Evolutionary conservation across 2,113 vertebrate species (phyloP).

Genomic region (Pithys albifrons): DNA sequence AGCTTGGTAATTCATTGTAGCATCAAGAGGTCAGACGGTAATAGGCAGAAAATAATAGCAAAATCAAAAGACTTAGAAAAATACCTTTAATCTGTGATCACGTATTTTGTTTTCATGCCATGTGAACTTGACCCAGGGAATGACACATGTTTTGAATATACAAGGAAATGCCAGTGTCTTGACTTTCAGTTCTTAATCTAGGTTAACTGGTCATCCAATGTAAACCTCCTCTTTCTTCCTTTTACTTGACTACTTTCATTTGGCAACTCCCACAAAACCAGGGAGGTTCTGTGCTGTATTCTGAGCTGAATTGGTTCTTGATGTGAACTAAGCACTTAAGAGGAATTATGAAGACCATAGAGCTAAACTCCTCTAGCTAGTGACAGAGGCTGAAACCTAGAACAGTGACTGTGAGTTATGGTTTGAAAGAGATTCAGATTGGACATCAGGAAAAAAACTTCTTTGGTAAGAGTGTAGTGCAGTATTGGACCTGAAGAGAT

Average conservation of each 20-base stretch:
- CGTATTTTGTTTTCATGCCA: not conserved
- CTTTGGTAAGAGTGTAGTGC: not conserved
- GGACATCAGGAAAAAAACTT: not conserved
- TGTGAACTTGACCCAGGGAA: not conserved
- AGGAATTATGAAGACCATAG: not conserved
- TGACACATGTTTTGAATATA: not conserved
- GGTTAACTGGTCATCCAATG: not conserved
- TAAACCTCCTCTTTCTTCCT: not conserved
- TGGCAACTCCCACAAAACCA: not conserved
- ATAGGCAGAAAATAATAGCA: not conserved
- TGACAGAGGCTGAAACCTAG: not conserved
- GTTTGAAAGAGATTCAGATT: not conserved
- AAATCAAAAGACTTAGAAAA: not conserved
- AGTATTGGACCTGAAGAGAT: not conserved
- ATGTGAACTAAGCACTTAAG: not conserved
- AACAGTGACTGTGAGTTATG: not conserved
- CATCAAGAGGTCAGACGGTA: not conserved
- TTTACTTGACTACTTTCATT: not conserved
- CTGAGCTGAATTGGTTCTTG: not conserved
- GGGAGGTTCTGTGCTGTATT: not conserved
- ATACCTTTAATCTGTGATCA: not conserved
- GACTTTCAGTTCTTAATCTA: not conserved
- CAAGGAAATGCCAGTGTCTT: not conserved
- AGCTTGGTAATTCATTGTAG: not conserved
- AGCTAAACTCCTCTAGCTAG: not conserved